Evolutionary conservation across 2,113 vertebrate species (phyloP).

Genomic region (Butorides virescens): DNA sequence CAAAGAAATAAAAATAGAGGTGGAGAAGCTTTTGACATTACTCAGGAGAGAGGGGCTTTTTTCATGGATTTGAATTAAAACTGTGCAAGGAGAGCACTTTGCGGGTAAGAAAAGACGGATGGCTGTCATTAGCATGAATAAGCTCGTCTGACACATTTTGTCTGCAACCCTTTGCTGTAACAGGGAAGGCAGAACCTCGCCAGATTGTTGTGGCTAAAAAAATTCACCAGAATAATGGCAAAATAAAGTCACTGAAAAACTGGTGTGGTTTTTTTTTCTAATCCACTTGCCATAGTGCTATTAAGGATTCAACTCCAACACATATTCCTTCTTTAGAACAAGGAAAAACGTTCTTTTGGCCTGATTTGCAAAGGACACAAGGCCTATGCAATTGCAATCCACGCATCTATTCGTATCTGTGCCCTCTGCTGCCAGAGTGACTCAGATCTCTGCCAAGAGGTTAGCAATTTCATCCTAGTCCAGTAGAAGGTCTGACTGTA

Average conservation of each 20-base stretch:
- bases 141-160: not conserved
- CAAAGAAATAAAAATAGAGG: not conserved
- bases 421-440: not conserved
- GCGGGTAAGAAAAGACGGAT: not conserved
- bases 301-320: not conserved
- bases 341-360: not conserved
- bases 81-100: not conserved
- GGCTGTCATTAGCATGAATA: not conserved
- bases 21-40: not conserved
- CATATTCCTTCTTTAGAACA: not conserved
- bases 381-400: not conserved
- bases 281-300: not conserved
- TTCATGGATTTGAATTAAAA: not conserved
- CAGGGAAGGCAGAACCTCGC: not conserved
- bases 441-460: not conserved
- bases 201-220: not conserved
- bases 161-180: not conserved
- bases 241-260: not conserved
- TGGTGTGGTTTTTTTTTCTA: too few relatives aligned
- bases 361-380: not conserved
- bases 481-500: not conserved
- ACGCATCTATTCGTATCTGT: not conserved
- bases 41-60: not conserved
- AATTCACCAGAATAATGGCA: not conserved
- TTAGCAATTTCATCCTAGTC: not conserved